phyloP scores from a whole-genome alignment of 2,888 invertebrate species.

The Eupsilia transversa region DNA sequence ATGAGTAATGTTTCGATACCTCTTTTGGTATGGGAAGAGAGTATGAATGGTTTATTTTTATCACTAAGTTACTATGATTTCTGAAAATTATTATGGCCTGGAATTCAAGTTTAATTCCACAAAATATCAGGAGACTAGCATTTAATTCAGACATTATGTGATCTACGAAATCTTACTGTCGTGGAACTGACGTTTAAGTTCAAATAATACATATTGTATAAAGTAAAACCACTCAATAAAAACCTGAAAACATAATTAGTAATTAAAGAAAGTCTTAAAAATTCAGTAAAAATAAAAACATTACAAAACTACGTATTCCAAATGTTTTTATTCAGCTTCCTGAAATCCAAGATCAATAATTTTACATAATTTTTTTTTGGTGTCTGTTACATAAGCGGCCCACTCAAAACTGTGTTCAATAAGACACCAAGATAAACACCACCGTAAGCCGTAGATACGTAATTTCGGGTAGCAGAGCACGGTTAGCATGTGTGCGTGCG shows the following conservation, averaged over 20 bases:
- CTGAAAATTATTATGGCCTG: not conserved
- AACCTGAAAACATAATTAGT: not conserved
- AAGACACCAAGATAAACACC: slow-evolving; percentile 28
- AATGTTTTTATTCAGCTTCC: not conserved
- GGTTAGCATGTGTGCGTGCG: slow-evolving; percentile 66
- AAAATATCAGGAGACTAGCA: too few relatives aligned
- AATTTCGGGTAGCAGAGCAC: slow-evolving; percentile 56
- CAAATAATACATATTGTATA: not conserved
- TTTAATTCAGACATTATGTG: not conserved
- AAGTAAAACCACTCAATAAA: not conserved
- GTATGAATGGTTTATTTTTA: not conserved
- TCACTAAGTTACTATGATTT: not conserved
- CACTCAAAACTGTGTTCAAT: slow-evolving; percentile 10
- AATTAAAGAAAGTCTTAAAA: not conserved
- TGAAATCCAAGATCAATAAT: not conserved
- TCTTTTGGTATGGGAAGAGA: not conserved
- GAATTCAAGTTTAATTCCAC: not conserved
- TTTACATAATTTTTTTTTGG: not conserved
- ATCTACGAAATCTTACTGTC: not conserved
- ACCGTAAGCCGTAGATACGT: slow-evolving; percentile 32
- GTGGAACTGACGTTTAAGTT: not conserved
- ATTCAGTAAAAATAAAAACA: not conserved
- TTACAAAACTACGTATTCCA: not conserved
- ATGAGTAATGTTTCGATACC: slow-evolving; percentile 30
- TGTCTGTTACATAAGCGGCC: not conserved